Evolutionary conservation across 2,888 invertebrate species (phyloP).

Genomic region (Andrena trimmerana): DNA sequence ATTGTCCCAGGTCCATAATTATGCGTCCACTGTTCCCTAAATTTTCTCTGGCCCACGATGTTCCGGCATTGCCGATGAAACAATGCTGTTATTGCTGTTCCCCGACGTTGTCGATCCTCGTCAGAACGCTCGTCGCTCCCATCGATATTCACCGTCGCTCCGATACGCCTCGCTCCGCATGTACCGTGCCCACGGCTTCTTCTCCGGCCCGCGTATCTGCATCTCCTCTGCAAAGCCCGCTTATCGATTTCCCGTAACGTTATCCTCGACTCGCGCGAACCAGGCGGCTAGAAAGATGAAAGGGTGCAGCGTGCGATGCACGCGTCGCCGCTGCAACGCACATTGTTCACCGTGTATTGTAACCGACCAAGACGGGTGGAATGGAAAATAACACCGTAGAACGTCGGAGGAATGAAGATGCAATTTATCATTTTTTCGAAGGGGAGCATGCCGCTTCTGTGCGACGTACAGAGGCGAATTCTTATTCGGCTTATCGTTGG

Average conservation of each 20-base stretch:
- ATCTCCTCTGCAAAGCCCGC: constrained; percentile 42
- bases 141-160: neutral
- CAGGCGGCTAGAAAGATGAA: constrained; percentile 25
- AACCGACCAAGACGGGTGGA: neutral
- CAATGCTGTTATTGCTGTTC: neutral
- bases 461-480: neutral
- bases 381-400: neutral
- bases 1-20: too few relatives aligned
- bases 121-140: neutral
- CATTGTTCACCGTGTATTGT: neutral
- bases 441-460: neutral
- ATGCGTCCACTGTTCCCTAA: too few relatives aligned
- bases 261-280: constrained; percentile 29
- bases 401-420: too few relatives aligned
- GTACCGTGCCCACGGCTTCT: neutral
- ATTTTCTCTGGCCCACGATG: neutral
- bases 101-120: constrained; percentile 6
- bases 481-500: too few relatives aligned
- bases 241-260: constrained; percentile 51
- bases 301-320: constrained; percentile 24
- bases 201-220: constrained; percentile 17
- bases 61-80: neutral
- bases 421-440: neutral
- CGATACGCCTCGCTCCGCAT: neutral
- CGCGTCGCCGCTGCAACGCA: neutral